A percentile compares a stretch with the other conserved stretches of the same genome.
Evolutionary conservation across 2,797 vertebrate genomes (phyloP).

Genomic region (Tragopan temminckii): DNA sequence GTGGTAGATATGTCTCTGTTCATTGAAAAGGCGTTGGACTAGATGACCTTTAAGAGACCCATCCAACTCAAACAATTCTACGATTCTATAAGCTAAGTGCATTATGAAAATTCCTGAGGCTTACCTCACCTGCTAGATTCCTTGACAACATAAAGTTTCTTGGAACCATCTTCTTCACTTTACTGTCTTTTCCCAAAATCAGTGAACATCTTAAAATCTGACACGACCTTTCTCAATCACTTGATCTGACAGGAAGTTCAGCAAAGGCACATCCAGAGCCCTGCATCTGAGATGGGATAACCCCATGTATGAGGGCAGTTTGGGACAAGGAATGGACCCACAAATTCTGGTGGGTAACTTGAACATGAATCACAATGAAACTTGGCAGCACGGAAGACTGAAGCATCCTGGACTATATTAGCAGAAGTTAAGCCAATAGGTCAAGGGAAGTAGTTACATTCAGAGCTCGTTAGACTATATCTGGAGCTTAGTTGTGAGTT

Average conservation of each 20-base stretch:
- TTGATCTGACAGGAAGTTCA: not conserved
- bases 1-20: too few relatives aligned
- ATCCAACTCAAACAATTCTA: too few relatives aligned
- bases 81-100: not conserved
- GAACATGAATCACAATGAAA: not conserved
- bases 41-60: too few relatives aligned
- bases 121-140: not conserved
- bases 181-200: not conserved
- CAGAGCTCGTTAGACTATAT: not conserved
- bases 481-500: not conserved
- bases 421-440: not conserved
- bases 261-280: not conserved
- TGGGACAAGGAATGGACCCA: not conserved
- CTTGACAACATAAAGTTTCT: not conserved
- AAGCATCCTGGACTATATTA: not conserved
- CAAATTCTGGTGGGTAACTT: not conserved
- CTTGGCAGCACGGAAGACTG: not conserved
- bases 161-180: not conserved
- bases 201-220: not conserved
- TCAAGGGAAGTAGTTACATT: not conserved
- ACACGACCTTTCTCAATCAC: not conserved
- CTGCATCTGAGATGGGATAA: fast-evolving
- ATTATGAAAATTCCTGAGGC: not conserved
- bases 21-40: too few relatives aligned
- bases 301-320: not conserved